phyloP scores from a whole-genome alignment of 2,888 invertebrate genomes.

The Spisula subtruncata region DNA sequence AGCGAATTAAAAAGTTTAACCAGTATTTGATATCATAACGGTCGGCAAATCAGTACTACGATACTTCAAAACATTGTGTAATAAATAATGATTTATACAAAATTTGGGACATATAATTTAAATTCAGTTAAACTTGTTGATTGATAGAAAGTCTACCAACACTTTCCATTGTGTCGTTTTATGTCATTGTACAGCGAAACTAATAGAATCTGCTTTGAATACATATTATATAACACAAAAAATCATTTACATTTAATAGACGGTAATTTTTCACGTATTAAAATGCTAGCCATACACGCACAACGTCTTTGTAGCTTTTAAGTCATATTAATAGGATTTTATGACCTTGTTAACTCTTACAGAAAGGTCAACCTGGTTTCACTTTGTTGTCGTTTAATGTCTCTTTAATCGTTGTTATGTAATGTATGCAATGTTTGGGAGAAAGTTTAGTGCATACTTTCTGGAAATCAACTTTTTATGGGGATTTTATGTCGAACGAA shows the following conservation, averaged over 20 bases:
- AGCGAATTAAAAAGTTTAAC: too few species aligned
- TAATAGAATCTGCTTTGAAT: slow-evolving; percentile 35
- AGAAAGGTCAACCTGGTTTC: background rate
- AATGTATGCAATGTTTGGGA: background rate
- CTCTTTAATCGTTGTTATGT: background rate
- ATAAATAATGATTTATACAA: too few species aligned
- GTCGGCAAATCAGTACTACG: too few species aligned
- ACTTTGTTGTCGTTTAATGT: background rate
- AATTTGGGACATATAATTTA: too few species aligned
- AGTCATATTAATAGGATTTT: slow-evolving; percentile 1
- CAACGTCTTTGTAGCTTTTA: background rate
- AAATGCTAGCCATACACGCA: slow-evolving; percentile 33
- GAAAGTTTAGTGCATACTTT: background rate
- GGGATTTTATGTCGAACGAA: background rate
- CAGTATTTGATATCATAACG: too few species aligned
- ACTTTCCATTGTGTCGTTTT: background rate
- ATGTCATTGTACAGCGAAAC: background rate
- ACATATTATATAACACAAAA: slow-evolving; percentile 34
- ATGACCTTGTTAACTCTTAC: background rate
- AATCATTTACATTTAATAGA: slow-evolving; percentile 40
- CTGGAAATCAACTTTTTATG: background rate
- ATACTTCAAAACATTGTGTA: too few species aligned
- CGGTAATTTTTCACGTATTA: slow-evolving; percentile 44
- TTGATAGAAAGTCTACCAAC: background rate
- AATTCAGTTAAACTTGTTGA: too few species aligned